Percentiles rank a stretch among this genome's conserved stretches.
Evolutionary conservation across 1,140 invertebrate genomes (phyloP).

Genomic region (Microplitis demolitor): DNA sequence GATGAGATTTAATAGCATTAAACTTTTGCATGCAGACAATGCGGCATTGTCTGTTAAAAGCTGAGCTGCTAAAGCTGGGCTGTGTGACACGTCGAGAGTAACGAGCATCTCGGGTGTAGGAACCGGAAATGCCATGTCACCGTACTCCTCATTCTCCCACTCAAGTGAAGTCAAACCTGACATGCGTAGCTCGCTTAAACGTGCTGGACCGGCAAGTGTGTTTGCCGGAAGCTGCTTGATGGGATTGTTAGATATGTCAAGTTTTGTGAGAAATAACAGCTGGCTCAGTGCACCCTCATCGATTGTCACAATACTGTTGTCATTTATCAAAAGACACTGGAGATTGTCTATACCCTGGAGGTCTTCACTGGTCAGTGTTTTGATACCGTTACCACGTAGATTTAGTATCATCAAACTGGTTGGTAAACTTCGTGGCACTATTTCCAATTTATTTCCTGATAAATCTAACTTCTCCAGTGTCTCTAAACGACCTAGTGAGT

Average conservation of each 20-base stretch:
- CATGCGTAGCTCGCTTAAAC: constrained; percentile 70
- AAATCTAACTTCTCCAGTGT: constrained; percentile 79
- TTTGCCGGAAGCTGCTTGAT: constrained; percentile 69
- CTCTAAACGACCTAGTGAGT: constrained; percentile 82
- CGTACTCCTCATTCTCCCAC: constrained; percentile 59
- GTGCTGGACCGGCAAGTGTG: constrained; percentile 69
- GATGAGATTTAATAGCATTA: constrained; percentile 73
- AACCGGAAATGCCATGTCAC: constrained; percentile 72
- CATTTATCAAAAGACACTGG: constrained; percentile 71
- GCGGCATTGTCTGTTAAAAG: constrained; percentile 73
- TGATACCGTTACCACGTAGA: constrained; percentile 71
- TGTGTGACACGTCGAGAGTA: constrained; percentile 74
- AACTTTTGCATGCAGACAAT: constrained; percentile 70
- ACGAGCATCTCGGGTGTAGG: constrained; percentile 72
- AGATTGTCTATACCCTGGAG: constrained; percentile 74
- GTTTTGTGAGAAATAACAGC: constrained; percentile 67
- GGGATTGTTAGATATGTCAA: constrained; percentile 81
- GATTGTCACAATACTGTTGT: constrained; percentile 70
- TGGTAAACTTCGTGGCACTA: constrained; percentile 72
- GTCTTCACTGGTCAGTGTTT: constrained; percentile 67
- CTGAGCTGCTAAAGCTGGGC: constrained; percentile 71
- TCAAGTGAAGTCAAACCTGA: constrained; percentile 67
- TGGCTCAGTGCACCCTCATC: constrained; percentile 72
- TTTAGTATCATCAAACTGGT: constrained; percentile 67
- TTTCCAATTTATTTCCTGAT: constrained; percentile 73